Evolutionary conservation across 2,797 vertebrate genomes (phyloP).

Genomic region (Argya squamiceps): DNA sequence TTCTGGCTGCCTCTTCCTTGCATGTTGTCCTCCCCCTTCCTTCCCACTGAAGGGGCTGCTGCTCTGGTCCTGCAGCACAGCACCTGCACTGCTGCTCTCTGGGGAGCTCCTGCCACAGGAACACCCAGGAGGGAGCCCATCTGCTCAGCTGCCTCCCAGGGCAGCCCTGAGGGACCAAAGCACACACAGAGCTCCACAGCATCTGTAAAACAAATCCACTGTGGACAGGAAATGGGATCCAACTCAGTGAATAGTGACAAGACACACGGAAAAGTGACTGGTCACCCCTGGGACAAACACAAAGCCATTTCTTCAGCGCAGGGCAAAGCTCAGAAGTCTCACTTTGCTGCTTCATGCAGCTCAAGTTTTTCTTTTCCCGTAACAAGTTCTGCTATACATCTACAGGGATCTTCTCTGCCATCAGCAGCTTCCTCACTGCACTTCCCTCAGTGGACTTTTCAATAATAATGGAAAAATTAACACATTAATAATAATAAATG

Average conservation of each 20-base stretch:
- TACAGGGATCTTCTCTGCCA: neutral
- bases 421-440: rapidly evolving
- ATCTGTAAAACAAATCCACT: neutral
- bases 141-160: neutral
- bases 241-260: neutral
- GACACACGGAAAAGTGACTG: neutral
- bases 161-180: neutral
- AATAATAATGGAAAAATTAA: neutral
- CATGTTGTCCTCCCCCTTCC: neutral
- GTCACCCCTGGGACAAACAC: neutral
- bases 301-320: neutral
- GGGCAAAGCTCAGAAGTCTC: neutral
- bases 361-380: neutral
- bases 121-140: neutral
- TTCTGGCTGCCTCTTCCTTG: neutral
- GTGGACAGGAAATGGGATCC: neutral
- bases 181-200: neutral
- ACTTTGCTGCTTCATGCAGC: neutral
- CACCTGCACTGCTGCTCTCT: neutral
- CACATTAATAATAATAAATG: neutral
- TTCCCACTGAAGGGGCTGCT: neutral
- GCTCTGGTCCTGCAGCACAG: neutral
- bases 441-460: neutral
- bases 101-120: neutral
- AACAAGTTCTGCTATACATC: neutral